Evolutionary conservation across 2,888 invertebrate genomes (phyloP), one percentile per base, ranked within the genome.

Genomic region (Notodonta ziczac): DNA sequence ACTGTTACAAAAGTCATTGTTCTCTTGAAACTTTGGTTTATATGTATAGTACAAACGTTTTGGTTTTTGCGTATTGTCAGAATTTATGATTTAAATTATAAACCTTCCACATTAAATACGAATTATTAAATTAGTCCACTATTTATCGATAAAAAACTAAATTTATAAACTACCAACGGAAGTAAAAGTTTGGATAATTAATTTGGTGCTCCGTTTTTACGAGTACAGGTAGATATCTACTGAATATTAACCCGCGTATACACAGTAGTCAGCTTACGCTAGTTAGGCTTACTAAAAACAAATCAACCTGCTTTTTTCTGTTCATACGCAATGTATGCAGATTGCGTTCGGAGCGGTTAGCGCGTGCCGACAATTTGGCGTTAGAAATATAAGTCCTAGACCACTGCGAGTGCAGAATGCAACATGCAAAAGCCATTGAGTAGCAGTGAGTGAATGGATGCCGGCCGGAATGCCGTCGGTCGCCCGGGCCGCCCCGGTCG

Each of bases 371-470:
- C 65, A 68, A 74, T 76, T 74, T 70, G 62, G 53, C 55, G 61
- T 61, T 62, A 69, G 76, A 70, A 71, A 72, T 73, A 70, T 70
- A 70, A 72, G 66, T 72, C 72, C 66, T 69, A 70, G 72, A 77
- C 72, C 77, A 76, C 76, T 78, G 79, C 72, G 70, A 74, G 63
- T 67, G 72, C 77, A 79, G 80, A 83, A 82, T 85, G 83, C 82
- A 85, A 89, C 90, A 87, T 85, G 87, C 86, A 87, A 89, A 88
- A 86, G 84, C 87, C 85, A 88, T 88, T 85, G 83, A 84, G 84
- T 73, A 81, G 80, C 75, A 70, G 67, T 67, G 74, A 79, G 73
- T 82, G 83, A 84, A 87, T 85, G 81, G 81, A 77, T 81, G 81
- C 84, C 73, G 69, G 73, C 73, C 65, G 69, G 70, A 77, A 73